Conservation (phyloP, 2,888 invertebrate genomes). For the Rhogogaster chlorosoma region DNA sequence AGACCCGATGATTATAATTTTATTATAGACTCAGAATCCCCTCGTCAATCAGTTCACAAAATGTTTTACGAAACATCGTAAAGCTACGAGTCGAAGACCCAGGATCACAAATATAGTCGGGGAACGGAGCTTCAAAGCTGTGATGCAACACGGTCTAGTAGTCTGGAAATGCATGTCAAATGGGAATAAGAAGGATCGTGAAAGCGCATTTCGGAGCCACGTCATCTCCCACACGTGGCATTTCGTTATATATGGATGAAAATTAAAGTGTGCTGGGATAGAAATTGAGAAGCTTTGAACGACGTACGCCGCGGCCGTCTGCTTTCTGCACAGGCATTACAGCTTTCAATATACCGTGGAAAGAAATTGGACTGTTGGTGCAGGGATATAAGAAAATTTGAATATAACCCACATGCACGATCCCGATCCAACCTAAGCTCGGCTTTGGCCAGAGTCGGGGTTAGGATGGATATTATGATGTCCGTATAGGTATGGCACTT, state of each 20-base stretch:
- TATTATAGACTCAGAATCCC: background rate
- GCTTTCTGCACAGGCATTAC: slow-evolving; percentile 5
- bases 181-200: background rate
- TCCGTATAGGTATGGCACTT: background rate
- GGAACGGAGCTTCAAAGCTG: too few relatives aligned
- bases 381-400: slow-evolving; percentile 13
- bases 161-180: background rate
- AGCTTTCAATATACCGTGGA: slow-evolving; percentile 2
- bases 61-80: background rate
- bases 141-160: background rate
- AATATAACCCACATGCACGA: background rate
- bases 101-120: background rate
- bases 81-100: background rate
- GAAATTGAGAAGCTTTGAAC: slow-evolving; percentile 11
- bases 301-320: slow-evolving; percentile 16
- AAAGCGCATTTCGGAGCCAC: background rate
- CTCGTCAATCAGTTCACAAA: background rate
- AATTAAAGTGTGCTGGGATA: background rate
- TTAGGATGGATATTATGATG: background rate
- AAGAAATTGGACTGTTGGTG: slow-evolving; percentile 20
- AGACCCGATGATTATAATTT: background rate
- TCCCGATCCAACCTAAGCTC: background rate
- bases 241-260: background rate
- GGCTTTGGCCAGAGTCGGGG: background rate
- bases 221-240: background rate